Evolutionary conservation across 2,888 invertebrate genomes (phyloP).

Genomic region (Philaethria dido): DNA sequence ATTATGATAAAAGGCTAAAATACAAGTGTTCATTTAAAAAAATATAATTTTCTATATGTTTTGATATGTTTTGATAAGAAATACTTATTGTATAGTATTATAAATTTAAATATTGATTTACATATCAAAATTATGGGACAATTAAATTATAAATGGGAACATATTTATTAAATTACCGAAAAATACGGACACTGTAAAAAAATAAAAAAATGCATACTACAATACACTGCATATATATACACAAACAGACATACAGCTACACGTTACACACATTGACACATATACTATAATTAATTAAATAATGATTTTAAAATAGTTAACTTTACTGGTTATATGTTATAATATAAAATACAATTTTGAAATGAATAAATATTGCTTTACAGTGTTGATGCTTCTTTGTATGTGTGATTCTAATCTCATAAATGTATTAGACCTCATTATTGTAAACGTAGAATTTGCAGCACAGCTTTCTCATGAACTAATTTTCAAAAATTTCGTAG

Average conservation of each 20-base stretch:
- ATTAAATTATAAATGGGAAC: neutral
- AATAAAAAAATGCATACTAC: neutral
- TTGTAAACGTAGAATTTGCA: constrained; percentile 74
- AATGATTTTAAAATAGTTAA: constrained; percentile 4
- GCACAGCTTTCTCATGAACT: constrained; percentile 77
- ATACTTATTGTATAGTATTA: no score
- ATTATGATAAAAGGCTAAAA: neutral
- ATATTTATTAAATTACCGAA: neutral
- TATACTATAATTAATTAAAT: constrained; percentile 25
- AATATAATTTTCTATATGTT: neutral
- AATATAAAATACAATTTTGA: no score
- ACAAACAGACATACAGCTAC: constrained; percentile 7
- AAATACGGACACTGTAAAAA: neutral
- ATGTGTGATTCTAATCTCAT: constrained; percentile 71
- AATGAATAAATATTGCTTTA: constrained; percentile 29
- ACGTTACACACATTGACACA: constrained; percentile 2
- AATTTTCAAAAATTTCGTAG: constrained; percentile 65
- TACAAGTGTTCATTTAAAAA: no score
- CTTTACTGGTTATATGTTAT: neutral
- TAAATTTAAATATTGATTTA: neutral
- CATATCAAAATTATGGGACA: neutral
- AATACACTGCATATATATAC: constrained; percentile 5
- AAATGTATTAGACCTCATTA: constrained; percentile 54
- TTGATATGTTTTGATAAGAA: neutral
- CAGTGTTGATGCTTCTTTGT: constrained; percentile 46